Percentiles rank a stretch among this genome's conserved stretches.
Conservation (phyloP, 2,797 vertebrate genomes). For the Chiropotes sagulatus region DNA sequence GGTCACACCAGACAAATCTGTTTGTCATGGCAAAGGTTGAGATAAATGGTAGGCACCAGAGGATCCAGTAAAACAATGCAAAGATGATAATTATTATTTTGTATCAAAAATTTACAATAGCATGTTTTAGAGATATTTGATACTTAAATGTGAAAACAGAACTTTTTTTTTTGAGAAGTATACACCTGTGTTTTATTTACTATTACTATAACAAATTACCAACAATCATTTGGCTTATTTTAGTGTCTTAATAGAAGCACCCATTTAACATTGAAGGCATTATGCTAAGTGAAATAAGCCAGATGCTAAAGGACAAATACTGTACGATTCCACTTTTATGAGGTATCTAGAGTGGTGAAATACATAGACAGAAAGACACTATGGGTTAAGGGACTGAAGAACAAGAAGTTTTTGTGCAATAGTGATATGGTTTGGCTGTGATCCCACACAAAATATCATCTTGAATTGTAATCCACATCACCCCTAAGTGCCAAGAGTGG, state of each 20-base stretch:
- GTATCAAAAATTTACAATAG: neutral
- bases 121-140: neutral
- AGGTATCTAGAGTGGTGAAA: neutral
- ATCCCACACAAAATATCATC: neutral
- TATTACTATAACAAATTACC: neutral
- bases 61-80: neutral
- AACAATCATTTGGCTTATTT: neutral
- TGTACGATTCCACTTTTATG: neutral
- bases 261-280: slow-evolving; percentile 17
- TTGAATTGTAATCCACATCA: neutral
- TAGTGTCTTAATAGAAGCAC: neutral
- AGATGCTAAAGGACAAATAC: neutral
- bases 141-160: neutral
- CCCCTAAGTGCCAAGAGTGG: neutral
- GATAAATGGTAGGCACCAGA: neutral
- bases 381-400: neutral
- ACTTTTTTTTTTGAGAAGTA: neutral
- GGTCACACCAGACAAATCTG: neutral
- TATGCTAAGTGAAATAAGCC: neutral
- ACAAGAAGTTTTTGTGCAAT: neutral
- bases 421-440: neutral
- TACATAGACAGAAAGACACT: neutral
- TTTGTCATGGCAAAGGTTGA: neutral
- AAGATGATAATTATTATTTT: neutral
- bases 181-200: neutral